phyloP scores from a whole-genome alignment of 2,113 vertebrate species.

The Caretta caretta region DNA sequence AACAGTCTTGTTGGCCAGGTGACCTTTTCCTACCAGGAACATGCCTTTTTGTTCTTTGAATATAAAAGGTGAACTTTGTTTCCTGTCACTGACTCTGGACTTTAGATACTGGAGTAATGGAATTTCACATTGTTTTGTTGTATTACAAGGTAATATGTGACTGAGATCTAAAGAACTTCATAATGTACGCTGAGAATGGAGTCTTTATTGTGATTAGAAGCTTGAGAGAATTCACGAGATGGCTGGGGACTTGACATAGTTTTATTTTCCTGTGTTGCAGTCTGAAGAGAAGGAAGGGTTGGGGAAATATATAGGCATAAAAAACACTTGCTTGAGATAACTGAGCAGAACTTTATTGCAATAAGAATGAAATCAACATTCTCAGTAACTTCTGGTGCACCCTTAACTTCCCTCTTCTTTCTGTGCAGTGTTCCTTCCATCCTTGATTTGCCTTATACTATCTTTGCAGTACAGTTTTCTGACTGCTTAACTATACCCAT shows the following conservation, averaged over 20 bases:
- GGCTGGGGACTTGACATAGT: background rate
- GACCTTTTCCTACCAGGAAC: background rate
- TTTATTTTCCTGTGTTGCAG: background rate
- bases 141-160: background rate
- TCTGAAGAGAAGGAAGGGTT: background rate
- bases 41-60: background rate
- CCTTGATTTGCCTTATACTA: background rate
- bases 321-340: background rate
- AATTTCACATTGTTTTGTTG: background rate
- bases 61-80: background rate
- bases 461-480: conserved; percentile 32
- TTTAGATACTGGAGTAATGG: background rate
- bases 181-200: background rate
- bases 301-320: background rate
- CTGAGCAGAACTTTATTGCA: background rate
- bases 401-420: background rate
- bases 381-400: background rate
- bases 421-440: conserved; percentile 39
- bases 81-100: background rate
- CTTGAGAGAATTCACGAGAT: background rate
- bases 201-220: background rate
- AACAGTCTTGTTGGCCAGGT: background rate
- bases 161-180: background rate
- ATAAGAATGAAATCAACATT: conserved; percentile 34
- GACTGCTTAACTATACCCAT: conserved; percentile 14